These are phyloP conservation scores for Drosophila arawakana DNA, from an alignment of 1,140 invertebrate species.

Conservation along the genomic window DNA sequence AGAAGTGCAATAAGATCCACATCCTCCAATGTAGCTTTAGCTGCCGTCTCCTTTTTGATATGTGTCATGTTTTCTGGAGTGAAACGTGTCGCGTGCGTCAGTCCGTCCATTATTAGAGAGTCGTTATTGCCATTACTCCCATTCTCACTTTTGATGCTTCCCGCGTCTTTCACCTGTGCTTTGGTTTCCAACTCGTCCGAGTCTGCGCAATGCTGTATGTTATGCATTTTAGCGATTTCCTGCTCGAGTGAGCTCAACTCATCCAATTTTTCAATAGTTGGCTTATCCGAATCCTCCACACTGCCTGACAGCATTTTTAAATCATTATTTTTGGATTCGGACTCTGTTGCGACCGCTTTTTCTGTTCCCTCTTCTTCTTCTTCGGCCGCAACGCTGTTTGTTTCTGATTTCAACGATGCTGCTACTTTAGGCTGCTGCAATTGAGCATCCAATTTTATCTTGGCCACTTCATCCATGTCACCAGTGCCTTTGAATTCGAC, in stretches of 20 bases:
- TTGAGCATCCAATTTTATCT: constrained; percentile 19
- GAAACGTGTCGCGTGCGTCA: constrained; percentile 1
- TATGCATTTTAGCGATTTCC: constrained; percentile 79
- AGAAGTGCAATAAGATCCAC: constrained; percentile 78
- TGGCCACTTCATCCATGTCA: constrained; percentile 51
- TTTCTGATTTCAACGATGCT: constrained; percentile 24
- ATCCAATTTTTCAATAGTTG: constrained; percentile 50
- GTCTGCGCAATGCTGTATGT: constrained; percentile 37
- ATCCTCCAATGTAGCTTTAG: constrained; percentile 57
- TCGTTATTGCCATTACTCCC: constrained; percentile 7
- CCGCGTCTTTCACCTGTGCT: not conserved
- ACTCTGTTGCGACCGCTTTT: constrained; percentile 42
- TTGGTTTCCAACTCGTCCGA: not conserved
- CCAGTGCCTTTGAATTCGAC: not conserved
- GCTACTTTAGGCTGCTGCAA: constrained; percentile 10
- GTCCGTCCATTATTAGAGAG: constrained; percentile 11
- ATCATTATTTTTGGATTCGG: constrained; percentile 37
- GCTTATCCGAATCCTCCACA: not conserved
- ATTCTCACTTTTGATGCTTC: constrained; percentile 19
- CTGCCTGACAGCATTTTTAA: constrained; percentile 14
- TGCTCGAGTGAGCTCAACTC: constrained; percentile 73
- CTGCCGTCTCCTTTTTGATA: constrained; percentile 2
- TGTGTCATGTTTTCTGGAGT: constrained; percentile 17
- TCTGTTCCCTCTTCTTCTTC: constrained; percentile 24
- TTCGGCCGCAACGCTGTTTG: constrained; percentile 27